phyloP scores from a whole-genome alignment of 2,113 vertebrate species.

The Hippocampus guttulatus region DNA sequence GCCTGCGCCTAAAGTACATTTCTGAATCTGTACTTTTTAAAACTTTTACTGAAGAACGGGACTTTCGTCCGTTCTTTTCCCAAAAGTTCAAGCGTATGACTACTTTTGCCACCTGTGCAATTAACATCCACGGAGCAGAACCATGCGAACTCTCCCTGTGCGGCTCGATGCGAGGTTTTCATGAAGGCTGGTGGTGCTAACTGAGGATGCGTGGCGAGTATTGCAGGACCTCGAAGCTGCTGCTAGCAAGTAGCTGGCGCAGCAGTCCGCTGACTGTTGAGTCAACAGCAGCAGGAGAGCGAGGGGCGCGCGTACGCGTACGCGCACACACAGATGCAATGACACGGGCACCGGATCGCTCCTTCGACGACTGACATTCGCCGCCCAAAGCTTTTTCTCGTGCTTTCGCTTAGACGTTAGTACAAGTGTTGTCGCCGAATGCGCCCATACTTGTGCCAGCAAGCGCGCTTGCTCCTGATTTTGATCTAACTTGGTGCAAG shows the following conservation, averaged over 20 bases:
- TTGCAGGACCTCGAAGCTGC: constrained; percentile 37
- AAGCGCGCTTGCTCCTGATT: constrained; percentile 20
- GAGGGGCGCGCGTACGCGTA: neutral
- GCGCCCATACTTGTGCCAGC: neutral
- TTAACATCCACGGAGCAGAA: neutral
- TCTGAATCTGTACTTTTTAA: too few species aligned
- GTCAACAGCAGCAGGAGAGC: constrained; percentile 36
- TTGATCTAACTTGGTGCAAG: constrained; percentile 53
- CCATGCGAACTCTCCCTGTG: neutral
- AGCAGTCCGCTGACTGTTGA: constrained; percentile 51
- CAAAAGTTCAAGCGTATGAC: neutral
- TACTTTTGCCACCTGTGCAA: neutral
- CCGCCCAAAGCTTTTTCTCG: neutral
- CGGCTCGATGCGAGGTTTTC: neutral
- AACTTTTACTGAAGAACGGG: too few species aligned
- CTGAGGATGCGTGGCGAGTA: neutral
- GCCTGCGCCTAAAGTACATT: too few species aligned
- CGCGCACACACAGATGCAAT: constrained; percentile 44
- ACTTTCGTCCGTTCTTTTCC: too few species aligned
- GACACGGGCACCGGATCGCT: constrained; percentile 40
- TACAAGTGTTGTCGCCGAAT: neutral
- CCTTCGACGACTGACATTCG: constrained; percentile 7
- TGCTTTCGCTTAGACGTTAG: neutral
- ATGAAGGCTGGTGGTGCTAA: neutral
- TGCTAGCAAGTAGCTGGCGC: constrained; percentile 55